Evolutionary conservation across 2,113 vertebrate genomes (phyloP).

Genomic region (Sander vitreus): DNA sequence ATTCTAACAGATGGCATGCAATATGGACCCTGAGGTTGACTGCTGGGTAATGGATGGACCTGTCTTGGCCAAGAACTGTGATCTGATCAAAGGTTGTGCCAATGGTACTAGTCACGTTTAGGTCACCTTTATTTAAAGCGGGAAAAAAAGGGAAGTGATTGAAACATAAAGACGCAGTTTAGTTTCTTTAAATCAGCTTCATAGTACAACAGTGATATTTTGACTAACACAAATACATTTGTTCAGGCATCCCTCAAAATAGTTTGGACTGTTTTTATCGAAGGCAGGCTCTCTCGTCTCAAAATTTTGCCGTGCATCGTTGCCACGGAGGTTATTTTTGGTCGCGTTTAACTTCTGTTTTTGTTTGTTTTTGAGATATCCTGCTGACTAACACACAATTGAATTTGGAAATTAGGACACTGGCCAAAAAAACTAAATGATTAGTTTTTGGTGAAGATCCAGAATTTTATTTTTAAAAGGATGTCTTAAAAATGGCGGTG

Average conservation of each 20-base stretch:
- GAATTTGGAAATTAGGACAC: constrained; percentile 11
- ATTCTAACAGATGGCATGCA: constrained; percentile 70
- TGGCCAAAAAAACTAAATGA: too few species aligned
- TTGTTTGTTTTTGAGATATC: not conserved
- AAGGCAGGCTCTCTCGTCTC: not conserved
- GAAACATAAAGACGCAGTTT: not conserved
- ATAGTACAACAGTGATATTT: not conserved
- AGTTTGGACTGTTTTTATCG: not conserved
- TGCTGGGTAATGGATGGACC: constrained; percentile 61
- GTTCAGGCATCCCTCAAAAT: not conserved
- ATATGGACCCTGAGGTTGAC: constrained; percentile 56
- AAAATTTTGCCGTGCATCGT: not conserved
- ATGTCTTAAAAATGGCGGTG: too few species aligned
- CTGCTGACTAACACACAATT: constrained; percentile 1
- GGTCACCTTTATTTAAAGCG: not conserved
- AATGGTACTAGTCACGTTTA: constrained; percentile 21
- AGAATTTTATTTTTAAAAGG: too few species aligned
- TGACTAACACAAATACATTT: not conserved
- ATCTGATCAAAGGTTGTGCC: constrained; percentile 49
- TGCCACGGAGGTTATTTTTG: not conserved
- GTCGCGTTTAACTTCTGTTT: not conserved
- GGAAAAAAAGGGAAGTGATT: not conserved
- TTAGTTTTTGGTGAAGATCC: too few species aligned
- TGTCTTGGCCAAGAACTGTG: constrained; percentile 38
- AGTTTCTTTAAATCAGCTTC: not conserved